Base-by-base conservation (phyloP, 2,888 invertebrate species). In the Drosophila kanekoi region DNA sequence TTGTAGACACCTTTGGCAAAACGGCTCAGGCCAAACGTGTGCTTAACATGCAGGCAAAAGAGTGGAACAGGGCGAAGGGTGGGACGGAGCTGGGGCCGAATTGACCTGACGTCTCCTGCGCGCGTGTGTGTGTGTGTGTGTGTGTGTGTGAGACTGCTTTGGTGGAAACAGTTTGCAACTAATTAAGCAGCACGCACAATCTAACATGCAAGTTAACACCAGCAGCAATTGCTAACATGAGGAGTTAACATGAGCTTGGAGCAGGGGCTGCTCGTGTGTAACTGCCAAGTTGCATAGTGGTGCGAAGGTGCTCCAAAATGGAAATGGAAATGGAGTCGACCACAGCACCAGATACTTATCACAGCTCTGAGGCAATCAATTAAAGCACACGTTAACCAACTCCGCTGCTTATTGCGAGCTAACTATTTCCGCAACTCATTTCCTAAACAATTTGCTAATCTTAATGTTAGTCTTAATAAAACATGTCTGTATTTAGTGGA, bases 181-280 rank as follows among this genome's bases (percentile, higher is more conserved):
- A 88, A 85, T 85, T 85, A 85, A 89, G 89, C 79, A 79, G 79
- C 85, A 85, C 89, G 85, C 85, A 89, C 89, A 88, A 85, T 89
- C 81, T 87, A 85, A 81, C 84, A 85, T 88, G 89, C 85, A 89
- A 85, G 72, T 83, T 85, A 88, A 83, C 84, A 87, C 87, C 77
- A 64, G 35, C 49, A 59, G 54, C 63, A 23, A 47, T 59, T 48
- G 43, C 51, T 23, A 54, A 45, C 59, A 66, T 20, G 28, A 40
- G 37, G 37, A 56, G 41, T 23, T 23, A 52, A 52, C 40, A 40
- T 52, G 41, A 14, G 10, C 40, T 16, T 23, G 51, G 14, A 20
- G 13, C 13, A 28, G 28, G 32, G n/a, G 13, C 3, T n/a, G 33
- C 9, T n/a, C 40, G 13, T 41, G 40, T 47, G 33, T 47, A 13